A percentile compares a stretch with the other conserved stretches of the same genome.
phyloP scores from a whole-genome alignment of 2,113 vertebrate species.

The Corynorhinus townsendii region DNA sequence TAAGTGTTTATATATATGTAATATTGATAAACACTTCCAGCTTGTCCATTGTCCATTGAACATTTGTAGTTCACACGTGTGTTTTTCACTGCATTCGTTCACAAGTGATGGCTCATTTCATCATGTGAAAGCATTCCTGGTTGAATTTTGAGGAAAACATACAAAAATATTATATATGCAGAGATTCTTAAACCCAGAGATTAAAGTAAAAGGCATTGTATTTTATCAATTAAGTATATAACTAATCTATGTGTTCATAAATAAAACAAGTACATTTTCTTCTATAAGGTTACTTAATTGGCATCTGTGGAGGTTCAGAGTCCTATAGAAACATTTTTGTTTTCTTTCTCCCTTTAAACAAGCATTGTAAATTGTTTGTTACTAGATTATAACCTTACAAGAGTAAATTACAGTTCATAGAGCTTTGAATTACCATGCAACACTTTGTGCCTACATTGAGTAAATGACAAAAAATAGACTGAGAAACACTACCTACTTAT shows the following conservation, averaged over 20 bases:
- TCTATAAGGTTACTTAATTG: constrained; percentile 39
- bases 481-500: background rate
- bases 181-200: constrained; percentile 13
- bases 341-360: constrained; percentile 27
- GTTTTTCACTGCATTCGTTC: background rate
- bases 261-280: constrained; percentile 26
- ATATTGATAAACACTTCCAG: background rate
- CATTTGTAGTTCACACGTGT: background rate
- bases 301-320: background rate
- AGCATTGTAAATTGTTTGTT: constrained; percentile 5
- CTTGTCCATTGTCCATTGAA: background rate
- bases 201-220: background rate
- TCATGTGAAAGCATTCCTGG: background rate
- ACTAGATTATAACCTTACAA: constrained; percentile 23
- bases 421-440: constrained; percentile 33
- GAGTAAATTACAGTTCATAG: constrained; percentile 35
- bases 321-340: background rate
- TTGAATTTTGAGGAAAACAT: constrained; percentile 8
- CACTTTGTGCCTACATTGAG: constrained; percentile 9
- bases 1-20: background rate
- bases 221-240: constrained; percentile 18
- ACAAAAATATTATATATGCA: background rate
- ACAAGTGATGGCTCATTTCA: background rate
- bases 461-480: constrained; percentile 46
- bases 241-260: constrained; percentile 38